Base-by-base conservation (phyloP, 2,113 vertebrate genomes). In the Phainopepla nitens region DNA sequence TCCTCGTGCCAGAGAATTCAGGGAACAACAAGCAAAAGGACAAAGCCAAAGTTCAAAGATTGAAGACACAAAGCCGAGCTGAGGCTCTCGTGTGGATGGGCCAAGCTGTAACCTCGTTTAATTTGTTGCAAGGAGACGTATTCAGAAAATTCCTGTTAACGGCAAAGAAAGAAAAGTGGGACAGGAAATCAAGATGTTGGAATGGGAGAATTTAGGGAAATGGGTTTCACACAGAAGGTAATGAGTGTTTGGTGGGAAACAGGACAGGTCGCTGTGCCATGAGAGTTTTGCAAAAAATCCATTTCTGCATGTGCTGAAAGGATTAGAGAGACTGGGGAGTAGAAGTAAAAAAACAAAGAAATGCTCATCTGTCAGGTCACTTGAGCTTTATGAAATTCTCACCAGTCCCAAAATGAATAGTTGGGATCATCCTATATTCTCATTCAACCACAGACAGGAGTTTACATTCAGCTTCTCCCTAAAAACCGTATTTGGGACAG, bases 81-180 rank as follows among this genome's bases (percentile, higher is more conserved):
- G 68, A 53, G 84, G 87, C 79, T 97, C 65, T 90, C 23, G 87
- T 84, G 76, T 16, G 15, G 66, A 82, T 12, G 64, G 95, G 86
- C 93, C 12, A 42, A 85, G 92, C 87, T 42, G 82, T 92, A 83
- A 97, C 95, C 96, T 94, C 96, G 65, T 97, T 97, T 96, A 93
- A 96, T 96, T 97, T 97, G 88, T 82, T 86, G 45, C 47, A 89
- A 87, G 87, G 80, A 90, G 81, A 87, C 69, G 79, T 61, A 89
- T 84, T 93, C 92, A 94, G 76, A 88, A 88, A 95, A 94, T 85
- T 90, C 88, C 95, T 89, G 57, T 84, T 96, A 76, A 89, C 80
- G 77, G 94, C 45, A 84, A 85, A 79, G 79, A 68, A 61, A 90
- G 78, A 33, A 39, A 72, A 93, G 87, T 80, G 89, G 88, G 94